Evolutionary conservation across 2,888 invertebrate genomes (phyloP).

Genomic region (Stratiomys singularior): DNA sequence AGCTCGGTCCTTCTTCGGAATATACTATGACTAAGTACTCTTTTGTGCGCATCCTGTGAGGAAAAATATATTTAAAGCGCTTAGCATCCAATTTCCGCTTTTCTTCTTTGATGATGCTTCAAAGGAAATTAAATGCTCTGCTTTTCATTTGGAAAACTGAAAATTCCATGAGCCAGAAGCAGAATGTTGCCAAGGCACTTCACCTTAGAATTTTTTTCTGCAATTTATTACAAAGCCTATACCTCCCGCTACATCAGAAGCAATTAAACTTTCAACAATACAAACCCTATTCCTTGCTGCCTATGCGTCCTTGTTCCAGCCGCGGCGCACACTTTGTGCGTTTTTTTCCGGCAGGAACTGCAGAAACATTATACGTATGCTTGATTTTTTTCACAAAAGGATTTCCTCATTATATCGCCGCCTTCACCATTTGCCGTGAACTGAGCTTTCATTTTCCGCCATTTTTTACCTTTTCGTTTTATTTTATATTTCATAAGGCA

Average conservation of each 20-base stretch:
- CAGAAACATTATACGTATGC: not conserved
- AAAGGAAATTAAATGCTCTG: no score
- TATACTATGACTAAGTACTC: no score
- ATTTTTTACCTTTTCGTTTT: not conserved
- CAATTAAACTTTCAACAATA: slow-evolving; percentile 11
- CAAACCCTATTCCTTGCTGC: not conserved
- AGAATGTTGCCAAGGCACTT: no score
- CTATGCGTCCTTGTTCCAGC: not conserved
- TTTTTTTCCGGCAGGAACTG: not conserved
- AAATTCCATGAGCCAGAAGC: no score
- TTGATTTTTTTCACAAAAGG: not conserved
- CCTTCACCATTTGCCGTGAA: not conserved
- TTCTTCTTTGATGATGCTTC: no score
- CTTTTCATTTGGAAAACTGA: no score
- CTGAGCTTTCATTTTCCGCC: not conserved
- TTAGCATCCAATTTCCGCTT: no score
- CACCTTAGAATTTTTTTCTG: not conserved
- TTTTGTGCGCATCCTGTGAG: no score
- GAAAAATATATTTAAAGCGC: no score
- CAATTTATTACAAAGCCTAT: not conserved
- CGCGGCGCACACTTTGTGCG: not conserved
- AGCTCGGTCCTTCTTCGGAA: no score
- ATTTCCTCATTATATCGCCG: not conserved
- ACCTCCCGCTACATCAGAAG: not conserved
- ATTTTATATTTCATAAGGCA: not conserved